Conservation (phyloP, 2,888 invertebrate genomes). For the Eurois occulta region DNA sequence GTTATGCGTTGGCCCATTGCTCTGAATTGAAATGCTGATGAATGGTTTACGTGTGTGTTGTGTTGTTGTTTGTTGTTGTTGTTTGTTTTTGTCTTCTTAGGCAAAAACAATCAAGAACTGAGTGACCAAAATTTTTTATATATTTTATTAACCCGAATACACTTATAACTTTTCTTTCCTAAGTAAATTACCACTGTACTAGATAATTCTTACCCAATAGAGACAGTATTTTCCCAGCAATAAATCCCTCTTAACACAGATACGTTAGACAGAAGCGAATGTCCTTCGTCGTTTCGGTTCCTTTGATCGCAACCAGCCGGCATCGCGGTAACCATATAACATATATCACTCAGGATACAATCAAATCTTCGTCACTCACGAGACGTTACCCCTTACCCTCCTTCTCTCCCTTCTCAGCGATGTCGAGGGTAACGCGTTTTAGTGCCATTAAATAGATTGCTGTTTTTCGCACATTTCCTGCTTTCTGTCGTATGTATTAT, state of each 20-base stretch:
- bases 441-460: constrained; percentile 68
- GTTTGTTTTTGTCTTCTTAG: too few relatives aligned
- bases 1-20: not conserved
- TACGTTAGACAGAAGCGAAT: constrained; percentile 25
- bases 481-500: constrained; percentile 27
- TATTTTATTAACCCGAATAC: not conserved
- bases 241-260: constrained; percentile 14
- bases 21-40: constrained; percentile 4
- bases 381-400: constrained; percentile 16
- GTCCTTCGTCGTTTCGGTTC: constrained; percentile 16
- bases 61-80: too few relatives aligned
- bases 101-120: not conserved
- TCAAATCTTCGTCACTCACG: constrained; percentile 60
- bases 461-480: constrained; percentile 59
- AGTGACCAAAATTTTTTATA: too few relatives aligned
- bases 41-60: not conserved
- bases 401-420: not conserved
- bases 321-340: constrained; percentile 31
- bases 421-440: constrained; percentile 48
- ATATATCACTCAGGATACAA: constrained; percentile 55
- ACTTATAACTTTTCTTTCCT: not conserved
- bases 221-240: constrained; percentile 2
- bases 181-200: constrained; percentile 4
- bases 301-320: constrained; percentile 34
- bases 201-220: constrained; percentile 4